These are phyloP conservation scores for Anser brachyrhynchus DNA, from an alignment of 2,113 vertebrate genomes.

Conservation along the genomic window DNA sequence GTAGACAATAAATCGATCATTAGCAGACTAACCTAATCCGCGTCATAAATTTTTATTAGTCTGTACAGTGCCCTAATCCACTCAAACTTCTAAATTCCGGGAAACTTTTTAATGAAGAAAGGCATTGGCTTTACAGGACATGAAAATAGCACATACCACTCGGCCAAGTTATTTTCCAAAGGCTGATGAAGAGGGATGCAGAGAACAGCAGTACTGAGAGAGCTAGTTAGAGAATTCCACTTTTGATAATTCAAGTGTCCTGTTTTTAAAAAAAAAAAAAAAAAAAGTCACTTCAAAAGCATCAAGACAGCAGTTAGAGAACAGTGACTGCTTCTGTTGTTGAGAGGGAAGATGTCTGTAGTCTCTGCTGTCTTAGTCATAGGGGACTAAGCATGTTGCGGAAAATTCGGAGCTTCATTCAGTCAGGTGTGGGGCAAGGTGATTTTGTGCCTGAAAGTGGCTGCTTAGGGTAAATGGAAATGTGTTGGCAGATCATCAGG, in stretches of 20 bases:
- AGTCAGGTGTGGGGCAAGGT: not conserved
- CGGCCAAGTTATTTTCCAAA: not conserved
- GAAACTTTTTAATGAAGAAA: not conserved
- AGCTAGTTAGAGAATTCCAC: not conserved
- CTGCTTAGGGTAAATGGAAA: not conserved
- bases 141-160: not conserved
- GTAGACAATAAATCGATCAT: conserved; percentile 29
- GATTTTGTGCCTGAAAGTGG: not conserved
- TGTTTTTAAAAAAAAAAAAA: not conserved
- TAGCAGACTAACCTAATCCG: not conserved
- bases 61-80: not conserved
- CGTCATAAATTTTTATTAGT: not conserved
- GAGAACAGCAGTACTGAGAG: not conserved
- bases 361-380: not conserved
- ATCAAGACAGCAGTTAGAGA: not conserved
- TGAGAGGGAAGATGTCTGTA: not conserved
- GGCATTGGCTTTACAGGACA: not conserved
- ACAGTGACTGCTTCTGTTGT: not conserved
- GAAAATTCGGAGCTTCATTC: not conserved
- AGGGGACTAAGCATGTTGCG: not conserved
- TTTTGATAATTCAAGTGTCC: not conserved
- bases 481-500: not conserved
- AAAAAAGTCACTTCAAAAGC: not conserved
- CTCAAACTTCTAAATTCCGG: not conserved
- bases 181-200: not conserved